Conservation (phyloP, 2,113 vertebrate genomes). For the Dinomys branickii region DNA sequence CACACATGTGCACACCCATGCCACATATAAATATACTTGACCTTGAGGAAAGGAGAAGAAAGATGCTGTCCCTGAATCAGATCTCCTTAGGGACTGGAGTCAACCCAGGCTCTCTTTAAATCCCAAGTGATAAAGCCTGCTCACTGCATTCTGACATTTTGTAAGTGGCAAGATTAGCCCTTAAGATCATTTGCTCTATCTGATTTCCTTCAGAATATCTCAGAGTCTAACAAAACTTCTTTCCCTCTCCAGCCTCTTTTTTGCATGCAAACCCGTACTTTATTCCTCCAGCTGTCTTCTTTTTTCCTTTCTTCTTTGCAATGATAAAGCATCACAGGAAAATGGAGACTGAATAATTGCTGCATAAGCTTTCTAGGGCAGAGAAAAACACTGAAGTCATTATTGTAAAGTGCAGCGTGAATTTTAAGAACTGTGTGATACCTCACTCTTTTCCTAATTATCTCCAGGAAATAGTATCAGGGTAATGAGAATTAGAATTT, state of each 20-base stretch:
- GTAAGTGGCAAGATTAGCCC: conserved; percentile 70
- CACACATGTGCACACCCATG: not conserved
- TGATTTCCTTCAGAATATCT: conserved; percentile 77
- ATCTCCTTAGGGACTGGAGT: conserved; percentile 59
- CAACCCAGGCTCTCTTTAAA: conserved; percentile 35
- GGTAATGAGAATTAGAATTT: conserved; percentile 56
- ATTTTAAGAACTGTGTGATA: conserved; percentile 60
- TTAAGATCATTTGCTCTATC: conserved; percentile 75
- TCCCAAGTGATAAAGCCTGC: conserved; percentile 58
- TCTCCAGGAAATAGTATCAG: conserved; percentile 39
- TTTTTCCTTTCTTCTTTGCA: conserved; percentile 36
- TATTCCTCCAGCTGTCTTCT: conserved; percentile 64
- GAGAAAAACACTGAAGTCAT: conserved; percentile 38
- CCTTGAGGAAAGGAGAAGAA: conserved; percentile 33
- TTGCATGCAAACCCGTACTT: conserved; percentile 55
- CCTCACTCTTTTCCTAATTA: conserved; percentile 58
- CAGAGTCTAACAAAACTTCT: conserved; percentile 54
- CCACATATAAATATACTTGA: not conserved
- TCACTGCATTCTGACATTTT: conserved; percentile 62
- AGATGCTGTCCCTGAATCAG: not conserved
- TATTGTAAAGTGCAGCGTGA: conserved; percentile 51
- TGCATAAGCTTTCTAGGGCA: not conserved
- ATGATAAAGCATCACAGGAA: conserved; percentile 54
- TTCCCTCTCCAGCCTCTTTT: conserved; percentile 49
- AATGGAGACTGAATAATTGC: conserved; percentile 51